Base-by-base conservation (phyloP, 2,888 invertebrate species). In the Romanomermis culicivorax region DNA sequence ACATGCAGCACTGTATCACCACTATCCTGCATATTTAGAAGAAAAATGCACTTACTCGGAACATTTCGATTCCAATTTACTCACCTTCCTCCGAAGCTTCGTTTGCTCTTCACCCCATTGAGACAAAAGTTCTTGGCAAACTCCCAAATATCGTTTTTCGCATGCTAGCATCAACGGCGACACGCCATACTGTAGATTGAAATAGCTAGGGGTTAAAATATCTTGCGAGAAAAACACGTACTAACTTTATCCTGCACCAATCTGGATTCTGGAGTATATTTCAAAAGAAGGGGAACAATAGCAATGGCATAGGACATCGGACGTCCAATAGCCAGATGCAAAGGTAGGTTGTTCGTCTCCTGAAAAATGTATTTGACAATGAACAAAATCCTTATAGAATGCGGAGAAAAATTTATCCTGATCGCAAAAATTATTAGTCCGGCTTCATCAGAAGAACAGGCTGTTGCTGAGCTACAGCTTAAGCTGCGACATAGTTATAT, bases 1-100 rank as follows among this genome's bases (percentile, higher is more conserved):
- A 95, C 75, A 76, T 97, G 95, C 51, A 97, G 77, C 24, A 88
- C 86, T 20, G 88, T 85, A 71, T 97, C 93, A 47, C 89, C 89
- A 65, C 81, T 83, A 51, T 65, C 68, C 53, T 68, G 66, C n/a
- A n/a, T n/a, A n/a, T n/a, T n/a, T n/a, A n/a, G n/a, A n/a, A n/a
- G 17, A 4, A 36, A 27, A 52, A 17, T 23, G 23, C 25, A 4
- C 69, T 69, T 64, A 63, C 61, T 60, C 42, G n/a, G 20, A 45
- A n/a, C 17, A n/a, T 45, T 45, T 11, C 7, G 7, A 43, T 17
- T 11, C 2, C 45, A 20, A 25, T 3, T 20, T 51, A 2, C 55
- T 7, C 61, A 69, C 70, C 64, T 63, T 62, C 60, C 49, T 17
- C 23, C 23, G 29, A 29, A 51, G 58, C 27, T 60, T 80, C 49